Evolutionary conservation across 1,140 invertebrate species (phyloP).

Genomic region (Agraylea sexmaculata): DNA sequence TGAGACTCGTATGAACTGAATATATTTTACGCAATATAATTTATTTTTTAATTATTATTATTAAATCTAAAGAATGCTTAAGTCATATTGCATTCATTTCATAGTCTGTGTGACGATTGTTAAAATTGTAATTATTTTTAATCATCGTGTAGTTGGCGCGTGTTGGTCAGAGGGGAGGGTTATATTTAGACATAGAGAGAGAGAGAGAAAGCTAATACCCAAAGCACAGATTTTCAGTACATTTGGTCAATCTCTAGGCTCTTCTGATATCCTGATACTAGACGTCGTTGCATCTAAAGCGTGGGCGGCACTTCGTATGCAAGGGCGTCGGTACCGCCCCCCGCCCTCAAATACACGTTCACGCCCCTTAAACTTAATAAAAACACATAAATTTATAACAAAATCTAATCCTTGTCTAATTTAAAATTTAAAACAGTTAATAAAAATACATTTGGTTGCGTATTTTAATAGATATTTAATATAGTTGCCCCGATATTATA

Average conservation of each 20-base stretch:
- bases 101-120: not conserved
- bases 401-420: slow-evolving; percentile 1
- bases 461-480: not conserved
- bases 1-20: too few species aligned
- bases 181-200: not conserved
- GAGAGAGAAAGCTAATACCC: slow-evolving; percentile 1
- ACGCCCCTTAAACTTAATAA: slow-evolving; percentile 1
- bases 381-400: slow-evolving; percentile 1
- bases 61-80: too few species aligned
- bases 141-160: slow-evolving; percentile 3
- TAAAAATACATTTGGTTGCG: slow-evolving; percentile 6
- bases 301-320: slow-evolving; percentile 7
- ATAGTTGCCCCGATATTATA: too few species aligned
- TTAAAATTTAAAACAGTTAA: slow-evolving; percentile 5
- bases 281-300: slow-evolving; percentile 3
- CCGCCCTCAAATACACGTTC: slow-evolving; percentile 1
- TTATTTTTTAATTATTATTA: too few species aligned
- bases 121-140: slow-evolving; percentile 1
- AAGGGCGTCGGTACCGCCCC: slow-evolving; percentile 4
- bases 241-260: too few species aligned
- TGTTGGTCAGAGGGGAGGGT: slow-evolving; percentile 4
- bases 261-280: slow-evolving; percentile 4
- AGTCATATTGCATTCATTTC: too few species aligned
- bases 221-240: not conserved
- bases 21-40: too few species aligned